Conservation (phyloP, 2,113 vertebrate genomes). For the Hippocampus barbouri region DNA sequence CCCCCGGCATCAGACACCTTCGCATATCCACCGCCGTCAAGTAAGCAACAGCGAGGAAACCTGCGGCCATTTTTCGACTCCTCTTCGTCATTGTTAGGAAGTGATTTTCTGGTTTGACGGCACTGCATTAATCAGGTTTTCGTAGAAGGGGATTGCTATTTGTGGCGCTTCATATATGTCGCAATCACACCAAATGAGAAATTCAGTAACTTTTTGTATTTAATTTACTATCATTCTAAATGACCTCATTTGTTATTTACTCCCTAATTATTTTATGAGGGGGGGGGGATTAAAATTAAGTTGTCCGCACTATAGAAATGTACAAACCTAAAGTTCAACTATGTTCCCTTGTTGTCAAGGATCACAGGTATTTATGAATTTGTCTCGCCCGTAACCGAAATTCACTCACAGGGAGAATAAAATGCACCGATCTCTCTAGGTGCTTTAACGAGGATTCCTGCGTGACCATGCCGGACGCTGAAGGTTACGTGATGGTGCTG, state of each 20-base stretch:
- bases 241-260: no score
- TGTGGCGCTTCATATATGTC: neutral
- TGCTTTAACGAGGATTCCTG: conserved; percentile 88
- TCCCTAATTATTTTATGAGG: no score
- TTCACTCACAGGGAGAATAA: neutral
- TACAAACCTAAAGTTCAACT: neutral
- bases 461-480: conserved; percentile 78
- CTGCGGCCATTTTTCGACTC: conserved; percentile 3
- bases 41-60: conserved; percentile 61
- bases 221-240: neutral
- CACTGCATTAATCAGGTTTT: neutral
- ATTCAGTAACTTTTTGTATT: neutral
- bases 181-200: neutral
- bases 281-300: neutral
- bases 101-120: conserved; percentile 1
- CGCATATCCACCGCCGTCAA: conserved; percentile 80
- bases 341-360: neutral
- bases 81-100: conserved; percentile 9
- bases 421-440: conserved; percentile 50
- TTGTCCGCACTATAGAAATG: neutral
- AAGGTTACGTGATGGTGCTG: conserved; percentile 90
- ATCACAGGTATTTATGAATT: neutral
- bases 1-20: conserved; percentile 89
- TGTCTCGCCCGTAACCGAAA: neutral
- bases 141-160: neutral